Conservation (phyloP, 2,888 invertebrate genomes). For the Sphaerophoria taeniata region DNA sequence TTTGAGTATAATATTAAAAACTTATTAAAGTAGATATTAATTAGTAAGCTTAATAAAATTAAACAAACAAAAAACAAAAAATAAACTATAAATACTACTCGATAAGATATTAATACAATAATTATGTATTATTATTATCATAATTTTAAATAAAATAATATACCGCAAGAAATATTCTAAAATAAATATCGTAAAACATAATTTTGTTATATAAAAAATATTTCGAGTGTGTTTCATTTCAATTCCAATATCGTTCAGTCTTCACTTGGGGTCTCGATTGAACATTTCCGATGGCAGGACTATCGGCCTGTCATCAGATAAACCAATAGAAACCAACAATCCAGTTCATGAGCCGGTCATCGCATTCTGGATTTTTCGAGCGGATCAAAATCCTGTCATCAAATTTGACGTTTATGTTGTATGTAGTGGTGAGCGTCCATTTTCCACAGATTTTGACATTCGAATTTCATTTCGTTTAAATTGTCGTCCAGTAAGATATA, state of each 20-base stretch:
- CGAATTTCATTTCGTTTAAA: no score
- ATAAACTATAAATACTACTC: constrained; percentile 70
- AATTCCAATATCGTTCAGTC: constrained; percentile 20
- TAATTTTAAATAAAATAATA: constrained; percentile 57
- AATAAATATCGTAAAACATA: constrained; percentile 73
- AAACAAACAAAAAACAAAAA: constrained; percentile 13
- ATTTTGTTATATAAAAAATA: constrained; percentile 66
- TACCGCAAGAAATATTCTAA: constrained; percentile 71
- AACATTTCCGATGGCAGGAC: no score
- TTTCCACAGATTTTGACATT: no score
- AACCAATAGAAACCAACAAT: no score
- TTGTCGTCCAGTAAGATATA: no score
- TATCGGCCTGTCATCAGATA: no score
- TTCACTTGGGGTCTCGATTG: no score
- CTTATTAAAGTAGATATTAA: constrained; percentile 52
- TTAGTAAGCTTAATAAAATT: constrained; percentile 57
- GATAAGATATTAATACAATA: constrained; percentile 68
- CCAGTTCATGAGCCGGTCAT: no score
- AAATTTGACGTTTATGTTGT: no score
- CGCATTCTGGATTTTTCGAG: no score
- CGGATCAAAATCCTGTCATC: no score
- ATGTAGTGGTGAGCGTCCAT: no score
- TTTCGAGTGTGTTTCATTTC: constrained; percentile 25
- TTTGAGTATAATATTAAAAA: constrained; percentile 46
- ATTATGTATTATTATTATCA: constrained; percentile 65